Base-by-base conservation (phyloP, 2,888 invertebrate genomes). In the Anthophora plumipes region DNA sequence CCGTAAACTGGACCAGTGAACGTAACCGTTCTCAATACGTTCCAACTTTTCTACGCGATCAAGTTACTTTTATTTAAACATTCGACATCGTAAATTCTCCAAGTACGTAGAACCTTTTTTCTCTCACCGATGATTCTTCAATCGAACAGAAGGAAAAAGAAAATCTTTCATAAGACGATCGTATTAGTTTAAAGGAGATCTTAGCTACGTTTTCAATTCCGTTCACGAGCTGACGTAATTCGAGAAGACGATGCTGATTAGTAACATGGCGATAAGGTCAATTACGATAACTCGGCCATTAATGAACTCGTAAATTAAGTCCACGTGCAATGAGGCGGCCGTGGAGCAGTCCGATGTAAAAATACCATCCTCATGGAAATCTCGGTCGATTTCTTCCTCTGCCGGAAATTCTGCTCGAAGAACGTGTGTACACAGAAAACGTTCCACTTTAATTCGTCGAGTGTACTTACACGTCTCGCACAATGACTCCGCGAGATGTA, bases 261-360 rank as follows among this genome's bases (percentile, higher is more conserved):
- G 64, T 59, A 78, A 63, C 63, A 64, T 63, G 70, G 67, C 63
- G 70, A 68, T 77, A 83, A 87, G 86, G 85, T 87, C 87, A 86
- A 87, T 85, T 80, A 87, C 61, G 57, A 77, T 81, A 83, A 77
- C 68, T 79, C 31, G 73, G 50, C 31, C 77, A 69, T 79, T 83
- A 85, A 87, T 73, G 73, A 83, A 52, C 25, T n/a, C 57, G 54
- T 71, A 75, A 57, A 80, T 80, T 67, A 75, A 70, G 50, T 61
- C 50, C 41, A 25, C 66, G 50, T 39, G 8, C 48, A 17, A 71
- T 11, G n/a, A 67, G 52, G 25, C 17, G 41, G 11, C 20, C 46
- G n/a, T 70, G 66, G 4, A n/a, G 2, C 20, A 14, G 25, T n/a
- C 3, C 43, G 7, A 0, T 14, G 37, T 9, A 46, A 37, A 66